phyloP scores from a whole-genome alignment of 2,113 vertebrate species.

The Dromiciops gliroides region DNA sequence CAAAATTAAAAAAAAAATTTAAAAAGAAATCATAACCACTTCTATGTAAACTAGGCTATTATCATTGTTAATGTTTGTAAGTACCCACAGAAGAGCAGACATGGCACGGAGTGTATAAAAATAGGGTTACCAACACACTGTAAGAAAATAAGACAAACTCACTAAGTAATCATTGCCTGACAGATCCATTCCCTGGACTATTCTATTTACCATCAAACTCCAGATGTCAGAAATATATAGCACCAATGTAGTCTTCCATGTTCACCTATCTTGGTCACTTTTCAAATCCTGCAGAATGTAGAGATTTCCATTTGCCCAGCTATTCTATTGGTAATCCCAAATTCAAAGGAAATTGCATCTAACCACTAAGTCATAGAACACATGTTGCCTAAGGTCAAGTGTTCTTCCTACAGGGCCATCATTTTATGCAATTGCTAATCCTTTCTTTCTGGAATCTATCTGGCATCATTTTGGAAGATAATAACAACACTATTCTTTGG shows the following conservation, averaged over 20 bases:
- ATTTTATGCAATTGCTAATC: constrained; percentile 32
- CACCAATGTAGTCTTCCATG: neutral
- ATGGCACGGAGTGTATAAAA: constrained; percentile 8
- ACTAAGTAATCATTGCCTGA: neutral
- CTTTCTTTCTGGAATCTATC: constrained; percentile 53
- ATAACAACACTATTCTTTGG: neutral
- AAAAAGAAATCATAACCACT: constrained; percentile 36
- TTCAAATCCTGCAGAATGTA: neutral
- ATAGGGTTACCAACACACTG: constrained; percentile 20
- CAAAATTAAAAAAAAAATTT: too few species aligned
- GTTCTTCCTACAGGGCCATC: neutral
- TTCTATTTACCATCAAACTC: neutral
- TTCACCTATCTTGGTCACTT: constrained; percentile 14
- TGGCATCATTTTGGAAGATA: constrained; percentile 26
- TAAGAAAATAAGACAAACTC: constrained; percentile 33
- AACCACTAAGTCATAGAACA: constrained; percentile 22
- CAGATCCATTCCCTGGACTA: neutral
- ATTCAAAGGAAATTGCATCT: constrained; percentile 42
- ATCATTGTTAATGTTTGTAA: constrained; percentile 33
- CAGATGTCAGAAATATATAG: constrained; percentile 2
- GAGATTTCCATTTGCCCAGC: constrained; percentile 8
- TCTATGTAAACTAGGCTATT: constrained; percentile 47
- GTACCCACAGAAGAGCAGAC: neutral
- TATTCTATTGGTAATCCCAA: neutral
- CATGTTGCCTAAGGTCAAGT: constrained; percentile 18